Base-by-base conservation (phyloP, 2,888 invertebrate genomes). In the Tipula lateralis region DNA sequence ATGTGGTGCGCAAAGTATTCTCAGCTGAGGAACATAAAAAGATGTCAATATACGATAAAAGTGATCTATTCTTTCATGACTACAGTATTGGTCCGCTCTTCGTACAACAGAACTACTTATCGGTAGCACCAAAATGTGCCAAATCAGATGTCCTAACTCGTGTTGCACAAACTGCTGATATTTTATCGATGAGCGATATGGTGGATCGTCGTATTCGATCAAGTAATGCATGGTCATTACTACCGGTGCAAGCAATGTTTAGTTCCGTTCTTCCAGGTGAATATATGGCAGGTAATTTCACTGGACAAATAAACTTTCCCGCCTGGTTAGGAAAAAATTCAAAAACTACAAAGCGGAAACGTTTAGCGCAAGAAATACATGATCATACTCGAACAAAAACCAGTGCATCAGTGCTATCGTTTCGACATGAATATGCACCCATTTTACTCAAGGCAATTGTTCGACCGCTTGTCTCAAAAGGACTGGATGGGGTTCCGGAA, bases 291-390 rank as follows among this genome's bases (percentile, higher is more conserved):
- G 99, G 99, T 0, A 92, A 94, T 88, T 90, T 98, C 85, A 91
- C 92, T 0, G 94, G 93, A 0, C 95, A 95, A 91, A 95, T 98
- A 24, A 94, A 95, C 88, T 99, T 99, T 90, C 99, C 99, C 1
- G 91, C 93, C 50, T 99, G 99, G 99, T 93, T 99, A 84, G 99
- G 99, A 0, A 97, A 97, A 91, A 97, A 98, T 91, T 99, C 99
- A 0, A 94, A 93, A 86, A 91, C 92, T 19, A 93, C 91, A 86
- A 99, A 99, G 91, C 94, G 95, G 88, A 93, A 94, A 83, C 92
- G 98, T 24, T 91, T 98, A 83, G 91, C 95, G 12, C 95, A 95
- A 89, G 97, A 97, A 89, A 91, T 98, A 84, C 94, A 96, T 87
- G 92, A 94, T n/a, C 99, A 99, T 88, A 96, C 96, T 85, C 91